Base-by-base conservation (phyloP, 2,888 invertebrate species). In the Andricus curvator region DNA sequence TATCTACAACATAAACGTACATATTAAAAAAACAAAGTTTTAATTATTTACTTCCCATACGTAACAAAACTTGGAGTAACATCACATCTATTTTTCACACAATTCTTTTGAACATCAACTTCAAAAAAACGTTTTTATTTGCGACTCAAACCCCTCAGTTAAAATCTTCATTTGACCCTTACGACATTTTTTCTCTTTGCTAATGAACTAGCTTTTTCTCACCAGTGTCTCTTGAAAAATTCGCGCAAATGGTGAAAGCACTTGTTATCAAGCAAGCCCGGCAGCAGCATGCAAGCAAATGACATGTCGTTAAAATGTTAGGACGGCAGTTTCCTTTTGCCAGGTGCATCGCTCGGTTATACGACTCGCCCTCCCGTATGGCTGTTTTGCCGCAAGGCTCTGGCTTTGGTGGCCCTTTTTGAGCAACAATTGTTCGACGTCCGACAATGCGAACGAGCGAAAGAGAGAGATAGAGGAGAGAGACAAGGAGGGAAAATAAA, bases 301-400 rank as follows among this genome's bases (percentile, higher is more conserved):
- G 29, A 64, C 25, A 25, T 29, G 15, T 67, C 33, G 66, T 67
- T 67, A 41, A 67, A 22, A 67, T 67, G 66, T 66, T n/a, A n/a
- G 20, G 66, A n/a, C 78, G 78, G 79, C 80, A 78, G 79, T 81
- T 83, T 80, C 74, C 83, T 81, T 83, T 83, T 83, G 80, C 81
- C 70, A 62, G 67, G 60, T 83, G 83, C 81, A 84, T 84, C 77
- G 84, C 74, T 65, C 81, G 37, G 56, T 82, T 83, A 70, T 77
- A 68, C 29, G 64, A 29, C 25, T 64, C 8, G 17, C 64, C 64
- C 17, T 17, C 29, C 29, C 17, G 17, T 25, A 29, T 64, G 64
- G 15, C 29, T 67, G 41, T 67, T 67, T 67, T 44, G 41, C 41
- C 67, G 78, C 66, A 78, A 76, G 78, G 56, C 48, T 82, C n/a